phyloP scores from a whole-genome alignment of 37 sponge, comb jelly and placozoan species.

The Axinella damicornis region DNA sequence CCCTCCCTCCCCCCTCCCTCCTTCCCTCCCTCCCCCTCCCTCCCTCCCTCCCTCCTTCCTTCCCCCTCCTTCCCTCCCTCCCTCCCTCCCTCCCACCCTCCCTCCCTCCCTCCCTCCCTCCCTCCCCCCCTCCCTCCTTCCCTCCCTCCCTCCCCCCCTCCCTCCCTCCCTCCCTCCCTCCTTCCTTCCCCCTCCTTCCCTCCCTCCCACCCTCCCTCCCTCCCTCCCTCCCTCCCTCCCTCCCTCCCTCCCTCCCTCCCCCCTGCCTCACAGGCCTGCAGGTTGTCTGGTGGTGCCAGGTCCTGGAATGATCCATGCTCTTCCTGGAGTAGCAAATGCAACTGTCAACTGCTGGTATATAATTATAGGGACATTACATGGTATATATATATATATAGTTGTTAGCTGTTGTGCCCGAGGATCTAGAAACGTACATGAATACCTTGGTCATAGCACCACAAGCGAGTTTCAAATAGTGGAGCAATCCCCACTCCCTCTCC shows the following conservation, averaged over 20 bases:
- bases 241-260: constrained; percentile 7
- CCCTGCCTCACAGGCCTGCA: constrained; percentile 70
- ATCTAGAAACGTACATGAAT: too few relatives aligned
- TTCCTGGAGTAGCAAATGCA: constrained; percentile 95
- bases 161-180: not conserved
- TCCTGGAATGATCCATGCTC: constrained; percentile 92
- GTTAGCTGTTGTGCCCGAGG: not conserved
- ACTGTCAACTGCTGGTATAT: constrained; percentile 90
- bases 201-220: not conserved
- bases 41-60: too few relatives aligned
- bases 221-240: not conserved
- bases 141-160: not conserved
- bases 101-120: too few relatives aligned
- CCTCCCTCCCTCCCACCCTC: too few relatives aligned
- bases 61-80: too few relatives aligned
- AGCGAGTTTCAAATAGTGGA: too few relatives aligned
- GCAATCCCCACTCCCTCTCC: too few relatives aligned
- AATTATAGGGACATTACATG: too few relatives aligned
- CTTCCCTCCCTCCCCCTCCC: too few relatives aligned
- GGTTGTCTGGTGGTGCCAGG: constrained; percentile 92
- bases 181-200: not conserved
- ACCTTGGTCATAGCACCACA: too few relatives aligned
- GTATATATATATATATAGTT: not conserved
- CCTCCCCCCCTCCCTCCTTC: too few relatives aligned
- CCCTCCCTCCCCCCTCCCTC: too few relatives aligned